Conservation (phyloP, 2,113 vertebrate species). For the Origma solitaria region DNA sequence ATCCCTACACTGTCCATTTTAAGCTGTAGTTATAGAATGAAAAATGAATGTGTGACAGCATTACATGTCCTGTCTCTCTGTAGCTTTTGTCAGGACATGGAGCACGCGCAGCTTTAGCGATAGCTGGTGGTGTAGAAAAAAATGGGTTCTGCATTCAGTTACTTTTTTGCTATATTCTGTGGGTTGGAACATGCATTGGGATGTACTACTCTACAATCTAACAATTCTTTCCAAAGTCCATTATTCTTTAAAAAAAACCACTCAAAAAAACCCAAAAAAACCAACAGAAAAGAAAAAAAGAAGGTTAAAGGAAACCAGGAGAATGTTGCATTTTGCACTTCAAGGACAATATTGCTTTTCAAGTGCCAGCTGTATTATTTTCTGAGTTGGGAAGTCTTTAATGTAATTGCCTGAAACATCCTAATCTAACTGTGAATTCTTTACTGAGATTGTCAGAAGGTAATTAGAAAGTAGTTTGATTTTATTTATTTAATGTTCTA, state of each 20-base stretch:
- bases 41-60: background rate
- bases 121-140: background rate
- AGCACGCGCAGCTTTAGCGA: background rate
- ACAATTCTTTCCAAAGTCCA: background rate
- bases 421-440: background rate
- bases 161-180: background rate
- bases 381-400: background rate
- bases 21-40: background rate
- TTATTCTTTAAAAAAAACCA: background rate
- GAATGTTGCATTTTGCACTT: background rate
- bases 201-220: background rate
- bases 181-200: background rate
- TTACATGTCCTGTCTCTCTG: background rate
- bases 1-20: background rate
- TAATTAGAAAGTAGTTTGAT: slow-evolving; percentile 8
- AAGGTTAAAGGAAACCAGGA: background rate
- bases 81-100: background rate
- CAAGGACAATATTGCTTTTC: background rate
- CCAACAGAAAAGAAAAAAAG: background rate
- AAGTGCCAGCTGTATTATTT: background rate
- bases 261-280: background rate
- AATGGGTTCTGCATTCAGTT: background rate
- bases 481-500: slow-evolving; percentile 27
- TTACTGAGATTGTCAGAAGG: background rate
- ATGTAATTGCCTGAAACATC: background rate